Evolutionary conservation across 2,797 vertebrate genomes (phyloP), one percentile per base, ranked within the genome.

Genomic region (Nannoperca australis): DNA sequence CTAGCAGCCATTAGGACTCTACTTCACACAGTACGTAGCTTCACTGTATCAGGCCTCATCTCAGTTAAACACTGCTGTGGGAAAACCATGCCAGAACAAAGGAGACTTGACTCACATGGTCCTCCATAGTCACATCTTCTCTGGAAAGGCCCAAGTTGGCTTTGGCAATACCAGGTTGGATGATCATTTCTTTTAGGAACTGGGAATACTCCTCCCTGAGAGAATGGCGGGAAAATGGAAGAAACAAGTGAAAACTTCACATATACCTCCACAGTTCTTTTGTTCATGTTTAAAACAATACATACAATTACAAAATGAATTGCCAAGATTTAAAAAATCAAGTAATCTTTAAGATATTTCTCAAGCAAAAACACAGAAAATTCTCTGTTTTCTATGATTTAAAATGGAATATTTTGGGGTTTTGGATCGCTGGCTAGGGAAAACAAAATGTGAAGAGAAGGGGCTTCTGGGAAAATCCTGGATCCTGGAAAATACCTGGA

Each of bases 181-280:
- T 99, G 81, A 99, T 99, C 98, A 99, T 99, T 85, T 99, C 98
- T 86, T 96, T 97, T 56, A 99, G 90, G 79, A 99, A 99, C 94
- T 99, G 97, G 18, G 96, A 90, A 70, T 99, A 99, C 0, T 97
- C 91, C 76, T 98, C 97, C 92, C 98, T n/a, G n/a, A n/a, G n/a
- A n/a, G n/a, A n/a, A n/a, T n/a, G n/a, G n/a, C n/a, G n/a, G n/a
- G n/a, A n/a, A n/a, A n/a, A n/a, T n/a, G n/a, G n/a, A n/a, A n/a
- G n/a, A n/a, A n/a, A n/a, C n/a, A 11, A 36, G 20, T 56, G 13
- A 12, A 22, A 30, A 63, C 1, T 5, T 12, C 0, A 59, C 17
- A 53, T 42, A 24, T 24, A 34, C 30, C 22, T 14, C 0, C 1
- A 24, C 13, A 36, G 4, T 17, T 62, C 9, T 51, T 55, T 45